Base-by-base conservation (phyloP, 2,797 vertebrate species). In the Vespertilio murinus region DNA sequence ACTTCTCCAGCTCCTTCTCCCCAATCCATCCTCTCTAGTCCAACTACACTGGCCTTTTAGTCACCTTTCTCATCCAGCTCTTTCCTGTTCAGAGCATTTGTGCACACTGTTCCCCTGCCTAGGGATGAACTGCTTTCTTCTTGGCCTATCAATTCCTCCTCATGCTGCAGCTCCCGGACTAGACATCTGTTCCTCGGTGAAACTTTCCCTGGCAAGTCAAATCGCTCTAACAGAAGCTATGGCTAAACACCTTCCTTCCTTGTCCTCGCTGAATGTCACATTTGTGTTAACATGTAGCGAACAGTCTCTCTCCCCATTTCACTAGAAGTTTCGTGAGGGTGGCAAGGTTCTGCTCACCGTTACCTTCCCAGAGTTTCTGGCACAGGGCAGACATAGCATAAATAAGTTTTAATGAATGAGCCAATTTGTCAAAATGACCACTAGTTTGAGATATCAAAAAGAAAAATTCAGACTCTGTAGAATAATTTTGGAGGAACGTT, bases 401-500 rank as follows among this genome's bases (percentile, higher is more conserved):
- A 69, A 69, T 35, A 67, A 2, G 30, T 45, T 69, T 40, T 8
- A 94, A 87, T n/a, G 12, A 96, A 93, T 91, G 94, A 96, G 93
- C 4, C 11, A 0, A 1, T 65, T 84, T 74, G 78, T 85, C 90
- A 87, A 97, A 96, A 1, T 33, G 54, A 83, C 4, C 0, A 6
- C 42, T 94, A 79, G 85, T 42, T n/a, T n/a, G 61, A 75, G 5
- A 70, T 73, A 52, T 16, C 23, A 28, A 65, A 83, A 91, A 82
- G 20, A 74, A 79, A 71, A 64, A 77, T 30, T 35, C 17, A 49
- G 13, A 77, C 38, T 70, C 35, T 77, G 38, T 18, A 67, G 33
- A 84, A 59, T 52, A 88, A 88, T 52, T 61, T 67, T 70, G 45
- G 30, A 89, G 12, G 25, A 20, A 78, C 67, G 59, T 11, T 61